Evolutionary conservation across 2,797 vertebrate species (phyloP).

Genomic region (Urocyon cinereoargenteus): DNA sequence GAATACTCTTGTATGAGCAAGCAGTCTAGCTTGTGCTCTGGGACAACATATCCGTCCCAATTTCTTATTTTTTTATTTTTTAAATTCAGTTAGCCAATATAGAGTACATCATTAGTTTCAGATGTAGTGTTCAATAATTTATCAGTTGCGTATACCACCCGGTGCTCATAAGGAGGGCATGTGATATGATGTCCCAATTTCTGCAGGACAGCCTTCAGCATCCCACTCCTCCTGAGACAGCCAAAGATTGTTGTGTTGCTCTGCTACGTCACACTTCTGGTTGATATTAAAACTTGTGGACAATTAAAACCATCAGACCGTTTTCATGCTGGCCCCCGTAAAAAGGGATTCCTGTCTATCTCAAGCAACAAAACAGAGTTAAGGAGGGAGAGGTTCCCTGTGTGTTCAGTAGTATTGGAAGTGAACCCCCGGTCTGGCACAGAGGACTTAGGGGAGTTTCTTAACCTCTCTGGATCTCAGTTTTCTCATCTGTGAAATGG

Average conservation of each 20-base stretch:
- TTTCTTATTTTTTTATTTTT: too few species aligned
- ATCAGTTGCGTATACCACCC: too few species aligned
- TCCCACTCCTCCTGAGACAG: rapidly evolving
- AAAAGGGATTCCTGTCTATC: background rate
- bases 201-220: background rate
- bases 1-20: background rate
- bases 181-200: background rate
- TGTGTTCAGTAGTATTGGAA: background rate
- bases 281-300: background rate
- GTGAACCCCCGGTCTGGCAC: background rate
- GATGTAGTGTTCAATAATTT: too few species aligned
- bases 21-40: background rate
- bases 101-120: too few species aligned
- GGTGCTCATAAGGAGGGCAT: too few species aligned
- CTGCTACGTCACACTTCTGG: background rate
- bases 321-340: background rate
- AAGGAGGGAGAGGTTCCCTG: background rate
- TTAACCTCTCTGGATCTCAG: background rate
- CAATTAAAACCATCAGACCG: background rate
- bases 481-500: background rate
- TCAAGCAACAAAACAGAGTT: background rate
- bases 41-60: background rate
- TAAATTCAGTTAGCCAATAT: too few species aligned
- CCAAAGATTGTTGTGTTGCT: background rate
- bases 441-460: background rate